Evolutionary conservation across 2,888 invertebrate species (phyloP), one percentile per base, ranked within the genome.

Genomic region (Perizoma flavofasciatum): DNA sequence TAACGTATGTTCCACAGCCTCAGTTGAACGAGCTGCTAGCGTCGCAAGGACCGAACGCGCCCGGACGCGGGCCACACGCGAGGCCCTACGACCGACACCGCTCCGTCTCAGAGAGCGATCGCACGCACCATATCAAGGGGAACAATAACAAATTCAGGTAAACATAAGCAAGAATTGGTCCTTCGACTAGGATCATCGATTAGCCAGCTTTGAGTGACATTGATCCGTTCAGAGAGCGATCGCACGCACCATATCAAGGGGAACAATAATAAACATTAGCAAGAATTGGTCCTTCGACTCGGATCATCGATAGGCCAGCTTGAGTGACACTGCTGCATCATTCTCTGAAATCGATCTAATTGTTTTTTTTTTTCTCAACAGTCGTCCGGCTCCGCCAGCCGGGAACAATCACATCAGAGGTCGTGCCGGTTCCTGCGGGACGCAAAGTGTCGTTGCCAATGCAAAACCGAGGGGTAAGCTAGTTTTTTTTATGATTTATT

Each of bases 21-120:
- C 92, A 93, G 65, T 84, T 93, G 79, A 93, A 93, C 79, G 93
- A 93, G 85, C 77, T 93, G 77, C 83, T 93, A 3, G 85, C 92
- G 57, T 78, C 88, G 7, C 81, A 79, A 45, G 88, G 89, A 11
- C 75, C 85, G 3, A 66, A 73, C 44, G 89, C 88, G 3, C 78
- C 83, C 49, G 92, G 93, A 3, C 88, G 93, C 61, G 93, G 94
- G 3, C 94, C 89, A 5, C 89, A 87, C 81, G 88, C 88, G 57
- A 76, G 89, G 0, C 79, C 88, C 9, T 89, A 88, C 80, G 83
- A 86, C 74, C 78, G 92, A 7, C 85, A 84, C 68, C 87, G 92
- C 75, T 89, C 89, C 67, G 87, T 89, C 40, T 88, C 88, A 55
- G 90, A 92, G 82, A 87, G 87, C 72, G 92, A 92, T 71, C 76